Conservation (phyloP, 2,113 vertebrate genomes). For the Plestiodon gilberti region DNA sequence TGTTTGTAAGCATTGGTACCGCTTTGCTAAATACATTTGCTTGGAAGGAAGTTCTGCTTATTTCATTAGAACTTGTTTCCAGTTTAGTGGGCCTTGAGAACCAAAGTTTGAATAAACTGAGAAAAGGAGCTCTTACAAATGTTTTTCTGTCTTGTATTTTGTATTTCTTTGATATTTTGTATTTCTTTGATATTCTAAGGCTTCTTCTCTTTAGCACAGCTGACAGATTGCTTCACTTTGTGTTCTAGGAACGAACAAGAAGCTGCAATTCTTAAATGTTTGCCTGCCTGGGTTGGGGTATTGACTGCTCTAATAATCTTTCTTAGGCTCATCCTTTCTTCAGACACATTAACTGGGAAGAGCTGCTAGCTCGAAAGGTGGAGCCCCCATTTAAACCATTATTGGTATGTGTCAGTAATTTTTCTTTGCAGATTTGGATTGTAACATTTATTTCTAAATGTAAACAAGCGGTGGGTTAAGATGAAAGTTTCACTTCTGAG, state of each 20-base stretch:
- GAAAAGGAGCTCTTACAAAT: background rate
- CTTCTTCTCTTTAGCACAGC: background rate
- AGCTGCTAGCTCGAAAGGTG: constrained; percentile 94
- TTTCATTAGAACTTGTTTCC: background rate
- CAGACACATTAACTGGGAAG: constrained; percentile 96
- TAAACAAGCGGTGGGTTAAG: background rate
- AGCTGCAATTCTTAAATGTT: background rate
- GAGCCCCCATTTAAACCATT: constrained; percentile 97
- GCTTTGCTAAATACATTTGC: too few species aligned
- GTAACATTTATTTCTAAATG: background rate
- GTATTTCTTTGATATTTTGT: background rate
- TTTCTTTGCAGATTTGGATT: background rate
- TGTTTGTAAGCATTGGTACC: background rate
- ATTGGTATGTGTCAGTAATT: constrained; percentile 80
- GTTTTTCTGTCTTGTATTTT: background rate
- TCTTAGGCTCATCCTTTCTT: constrained; percentile 92
- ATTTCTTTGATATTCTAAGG: background rate
- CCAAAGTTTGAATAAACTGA: background rate
- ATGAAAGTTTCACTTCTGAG: background rate
- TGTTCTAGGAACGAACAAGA: background rate
- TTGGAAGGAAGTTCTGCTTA: background rate
- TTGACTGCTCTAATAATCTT: constrained; percentile 33
- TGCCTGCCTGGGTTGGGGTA: background rate
- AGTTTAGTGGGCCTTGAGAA: background rate
- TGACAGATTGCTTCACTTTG: background rate